Conservation (phyloP, 1,140 invertebrate genomes). For the Rhopalosiphum padi region DNA sequence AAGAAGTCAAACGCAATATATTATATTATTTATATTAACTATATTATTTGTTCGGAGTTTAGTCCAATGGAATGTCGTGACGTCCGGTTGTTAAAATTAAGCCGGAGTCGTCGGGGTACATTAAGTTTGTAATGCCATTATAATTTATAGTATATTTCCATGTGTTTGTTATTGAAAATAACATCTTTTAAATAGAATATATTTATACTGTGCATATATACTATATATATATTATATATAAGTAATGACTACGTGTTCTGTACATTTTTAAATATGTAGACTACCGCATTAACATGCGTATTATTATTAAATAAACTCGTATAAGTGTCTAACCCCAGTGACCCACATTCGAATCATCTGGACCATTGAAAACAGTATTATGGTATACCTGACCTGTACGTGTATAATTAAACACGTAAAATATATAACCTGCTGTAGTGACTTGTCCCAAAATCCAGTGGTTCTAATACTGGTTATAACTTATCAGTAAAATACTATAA, state of each 20-base stretch:
- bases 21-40: background rate
- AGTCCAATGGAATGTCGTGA: background rate
- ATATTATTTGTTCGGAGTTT: background rate
- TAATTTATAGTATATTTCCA: background rate
- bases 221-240: background rate
- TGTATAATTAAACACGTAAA: background rate
- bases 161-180: background rate
- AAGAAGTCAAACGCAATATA: background rate
- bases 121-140: background rate
- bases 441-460: conserved; percentile 14
- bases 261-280: background rate
- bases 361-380: conserved; percentile 20
- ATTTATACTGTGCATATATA: background rate
- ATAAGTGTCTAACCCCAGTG: conserved; percentile 22
- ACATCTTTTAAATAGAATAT: background rate
- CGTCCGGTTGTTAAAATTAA: background rate
- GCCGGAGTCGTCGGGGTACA: background rate
- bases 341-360: conserved; percentile 39
- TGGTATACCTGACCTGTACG: background rate
- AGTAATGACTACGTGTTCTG: background rate
- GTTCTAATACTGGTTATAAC: background rate
- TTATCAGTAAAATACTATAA: background rate
- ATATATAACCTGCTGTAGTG: background rate
- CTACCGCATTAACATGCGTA: background rate
- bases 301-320: background rate